phyloP scores from a whole-genome alignment of 2,888 invertebrate genomes.

The Pyrgus malvae region DNA sequence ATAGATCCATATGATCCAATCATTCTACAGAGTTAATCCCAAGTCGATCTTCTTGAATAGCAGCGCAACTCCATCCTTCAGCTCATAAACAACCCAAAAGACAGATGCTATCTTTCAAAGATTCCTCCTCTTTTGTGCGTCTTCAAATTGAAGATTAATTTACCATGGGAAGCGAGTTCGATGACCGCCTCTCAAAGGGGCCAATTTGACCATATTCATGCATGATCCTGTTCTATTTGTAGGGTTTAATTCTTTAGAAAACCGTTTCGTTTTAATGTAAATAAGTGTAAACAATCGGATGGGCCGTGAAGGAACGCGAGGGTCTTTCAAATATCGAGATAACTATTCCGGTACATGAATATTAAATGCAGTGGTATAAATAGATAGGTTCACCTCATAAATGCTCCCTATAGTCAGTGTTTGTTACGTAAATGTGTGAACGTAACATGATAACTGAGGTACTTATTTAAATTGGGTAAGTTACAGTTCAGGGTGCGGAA shows the following conservation, averaged over 20 bases:
- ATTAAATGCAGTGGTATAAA: conserved; percentile 12
- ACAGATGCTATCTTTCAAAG: conserved; percentile 35
- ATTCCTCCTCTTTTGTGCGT: conserved; percentile 37
- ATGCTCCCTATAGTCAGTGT: background rate
- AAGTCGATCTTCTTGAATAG: background rate
- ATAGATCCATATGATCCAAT: background rate
- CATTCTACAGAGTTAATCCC: too few species aligned
- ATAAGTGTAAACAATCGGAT: conserved; percentile 45
- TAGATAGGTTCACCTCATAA: conserved; percentile 7
- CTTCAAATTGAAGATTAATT: conserved; percentile 65
- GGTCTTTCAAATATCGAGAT: conserved; percentile 7
- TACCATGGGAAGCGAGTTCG: conserved; percentile 47
- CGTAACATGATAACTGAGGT: background rate
- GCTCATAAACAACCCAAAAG: conserved; percentile 22
- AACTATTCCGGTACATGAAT: conserved; percentile 8
- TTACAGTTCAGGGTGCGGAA: too few species aligned
- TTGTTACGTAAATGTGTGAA: background rate
- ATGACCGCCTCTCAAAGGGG: conserved; percentile 51
- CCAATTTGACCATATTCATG: conserved; percentile 57
- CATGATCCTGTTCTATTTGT: conserved; percentile 24
- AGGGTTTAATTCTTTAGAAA: conserved; percentile 35
- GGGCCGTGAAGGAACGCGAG: conserved; percentile 57
- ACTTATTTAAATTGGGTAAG: background rate
- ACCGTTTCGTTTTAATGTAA: conserved; percentile 46
- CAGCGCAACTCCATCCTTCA: conserved; percentile 8